Evolutionary conservation across 2,113 vertebrate genomes (phyloP), one percentile per base, ranked within the genome.

Genomic region (Myotis brandtii): DNA sequence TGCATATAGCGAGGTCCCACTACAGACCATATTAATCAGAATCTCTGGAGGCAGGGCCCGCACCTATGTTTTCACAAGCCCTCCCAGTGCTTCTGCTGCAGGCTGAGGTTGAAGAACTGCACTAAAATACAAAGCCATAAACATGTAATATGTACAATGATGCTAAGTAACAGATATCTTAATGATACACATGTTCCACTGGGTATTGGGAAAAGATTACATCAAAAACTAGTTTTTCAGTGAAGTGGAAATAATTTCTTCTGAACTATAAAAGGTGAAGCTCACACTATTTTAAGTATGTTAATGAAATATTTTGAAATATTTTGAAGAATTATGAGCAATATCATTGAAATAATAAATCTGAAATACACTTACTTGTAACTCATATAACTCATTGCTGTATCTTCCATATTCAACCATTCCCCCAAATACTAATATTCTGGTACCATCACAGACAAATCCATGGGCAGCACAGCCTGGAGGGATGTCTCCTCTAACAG

Each of bases 351-450:
- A 89, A 88, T 37, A 69, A 89, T n/a, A 62, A 66, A 80, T 59
- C 85, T 92, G 87, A 93, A 88, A 40, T 8, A 72, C 59, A 87
- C 96, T 98, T 98, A 99, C 99, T 99, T 99, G 99, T 73, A 99
- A 98, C 96, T 99, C 99, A 97, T 99, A 99, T 13, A 99, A 97
- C 87, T 98, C 99, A 98, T 99, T 99, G 92, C 99, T 99, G 97
- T 99, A 99, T 98, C 99, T 99, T 93, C 99, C 99, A 96, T 99
- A 99, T 98, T 99, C 99, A 96, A 99, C 98, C 99, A 99, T 99
- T 93, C 99, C 99, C 59, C 99, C 99, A 96, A 99, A 99, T 37
- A 99, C 99, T 95, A 99, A 97, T 92, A 99, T 99, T 87, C 99
- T 99, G 81, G 99, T 99, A 23, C 99, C 99, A 94, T 99, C 99